Conservation (phyloP, 2,888 invertebrate species). For the Sarcophaga variegata region DNA sequence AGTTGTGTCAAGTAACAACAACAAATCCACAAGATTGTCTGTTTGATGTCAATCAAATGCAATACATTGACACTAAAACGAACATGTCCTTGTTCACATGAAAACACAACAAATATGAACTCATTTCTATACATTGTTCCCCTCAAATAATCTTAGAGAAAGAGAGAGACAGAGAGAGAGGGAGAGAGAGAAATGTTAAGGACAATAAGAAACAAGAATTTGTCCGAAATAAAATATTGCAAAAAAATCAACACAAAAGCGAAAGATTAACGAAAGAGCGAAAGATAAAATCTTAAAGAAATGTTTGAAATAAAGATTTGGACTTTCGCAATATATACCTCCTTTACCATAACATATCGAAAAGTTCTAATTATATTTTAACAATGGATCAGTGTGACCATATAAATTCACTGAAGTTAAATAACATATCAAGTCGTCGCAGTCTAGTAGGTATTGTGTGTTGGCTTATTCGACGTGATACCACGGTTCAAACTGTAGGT, state of each 20-base stretch:
- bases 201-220: not conserved
- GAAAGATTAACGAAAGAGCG: not conserved
- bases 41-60: slow-evolving; percentile 61
- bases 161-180: not conserved
- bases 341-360: no score
- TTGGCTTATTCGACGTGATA: no score
- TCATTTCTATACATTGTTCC: not conserved
- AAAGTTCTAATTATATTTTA: no score
- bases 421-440: no score
- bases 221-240: not conserved
- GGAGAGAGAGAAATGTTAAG: not conserved
- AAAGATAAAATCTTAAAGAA: slow-evolving; percentile 1
- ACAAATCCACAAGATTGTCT: slow-evolving; percentile 56
- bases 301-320: not conserved
- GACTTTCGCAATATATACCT: no score
- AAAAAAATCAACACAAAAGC: no score
- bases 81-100: slow-evolving; percentile 15
- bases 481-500: no score
- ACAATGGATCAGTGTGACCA: no score
- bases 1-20: slow-evolving; percentile 43
- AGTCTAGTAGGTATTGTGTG: no score
- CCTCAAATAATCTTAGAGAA: not conserved
- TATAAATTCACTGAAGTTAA: no score
- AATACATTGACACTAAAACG: slow-evolving; percentile 41
- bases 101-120: slow-evolving; percentile 21